phyloP scores from a whole-genome alignment of 2,797 vertebrate genomes.

The Eulemur rubriventer region DNA sequence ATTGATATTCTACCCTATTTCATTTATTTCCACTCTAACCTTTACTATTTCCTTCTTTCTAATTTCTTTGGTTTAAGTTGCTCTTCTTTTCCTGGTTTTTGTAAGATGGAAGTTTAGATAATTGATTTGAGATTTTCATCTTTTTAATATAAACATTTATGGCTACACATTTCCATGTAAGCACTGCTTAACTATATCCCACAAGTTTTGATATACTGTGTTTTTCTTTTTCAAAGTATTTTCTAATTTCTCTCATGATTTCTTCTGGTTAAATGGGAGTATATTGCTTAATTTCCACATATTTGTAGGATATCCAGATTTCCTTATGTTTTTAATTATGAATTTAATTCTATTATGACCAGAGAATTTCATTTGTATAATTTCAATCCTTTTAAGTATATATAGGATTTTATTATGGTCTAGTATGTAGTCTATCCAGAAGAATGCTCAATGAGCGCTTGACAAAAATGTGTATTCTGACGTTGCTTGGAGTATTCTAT shows the following conservation, averaged over 20 bases:
- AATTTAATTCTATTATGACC: not conserved
- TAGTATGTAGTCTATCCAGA: not conserved
- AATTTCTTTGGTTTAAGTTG: not conserved
- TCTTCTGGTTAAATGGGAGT: not conserved
- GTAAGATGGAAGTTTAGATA: not conserved
- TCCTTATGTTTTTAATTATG: not conserved
- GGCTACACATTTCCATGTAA: not conserved
- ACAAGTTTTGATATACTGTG: not conserved
- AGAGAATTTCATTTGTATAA: not conserved
- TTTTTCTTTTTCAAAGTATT: not conserved
- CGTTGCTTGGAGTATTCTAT: not conserved
- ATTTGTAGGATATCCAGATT: not conserved
- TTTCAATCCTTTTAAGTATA: not conserved
- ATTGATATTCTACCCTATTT: not conserved
- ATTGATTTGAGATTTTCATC: not conserved
- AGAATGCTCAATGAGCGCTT: not conserved
- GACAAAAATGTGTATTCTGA: not conserved
- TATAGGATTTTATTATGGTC: not conserved
- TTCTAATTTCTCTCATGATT: not conserved
- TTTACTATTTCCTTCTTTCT: not conserved
- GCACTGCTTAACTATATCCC: not conserved
- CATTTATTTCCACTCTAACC: not conserved
- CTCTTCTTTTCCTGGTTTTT: not conserved
- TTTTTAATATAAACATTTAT: not conserved
- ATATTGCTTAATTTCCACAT: not conserved